A percentile compares a stretch with the other conserved stretches of the same genome.
These are phyloP conservation scores for Germaria angustata DNA, from an alignment of 2,888 invertebrate genomes.

Conservation along the genomic window DNA sequence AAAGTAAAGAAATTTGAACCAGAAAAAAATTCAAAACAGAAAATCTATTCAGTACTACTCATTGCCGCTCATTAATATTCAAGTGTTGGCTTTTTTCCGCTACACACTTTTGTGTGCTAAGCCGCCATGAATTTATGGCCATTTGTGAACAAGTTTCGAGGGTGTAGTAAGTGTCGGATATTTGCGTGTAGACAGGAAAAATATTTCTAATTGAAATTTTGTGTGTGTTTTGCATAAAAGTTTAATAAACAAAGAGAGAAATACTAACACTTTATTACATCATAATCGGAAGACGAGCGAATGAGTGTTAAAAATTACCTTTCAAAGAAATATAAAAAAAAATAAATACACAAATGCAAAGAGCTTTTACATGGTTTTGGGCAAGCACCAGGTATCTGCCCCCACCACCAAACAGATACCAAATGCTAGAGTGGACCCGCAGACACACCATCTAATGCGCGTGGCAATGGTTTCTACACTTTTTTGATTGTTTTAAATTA, in stretches of 20 bases:
- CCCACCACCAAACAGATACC: background rate
- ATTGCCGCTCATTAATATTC: slow-evolving; percentile 33
- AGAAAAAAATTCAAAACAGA: background rate
- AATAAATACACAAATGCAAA: background rate
- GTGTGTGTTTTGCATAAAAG: slow-evolving; percentile 35
- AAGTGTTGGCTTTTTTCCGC: slow-evolving; percentile 10
- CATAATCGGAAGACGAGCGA: slow-evolving; percentile 33
- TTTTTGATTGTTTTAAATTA: background rate
- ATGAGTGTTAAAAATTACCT: background rate
- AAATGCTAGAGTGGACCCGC: background rate
- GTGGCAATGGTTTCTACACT: background rate
- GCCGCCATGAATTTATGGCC: slow-evolving; percentile 20
- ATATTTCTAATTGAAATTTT: slow-evolving; percentile 19
- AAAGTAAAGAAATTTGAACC: background rate
- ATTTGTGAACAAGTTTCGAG: background rate
- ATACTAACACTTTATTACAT: slow-evolving; percentile 41
- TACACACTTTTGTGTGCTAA: slow-evolving; percentile 7
- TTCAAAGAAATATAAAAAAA: background rate
- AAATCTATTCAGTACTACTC: background rate
- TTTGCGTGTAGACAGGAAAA: background rate
- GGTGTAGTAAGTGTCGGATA: background rate
- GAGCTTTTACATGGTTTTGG: too few species aligned
- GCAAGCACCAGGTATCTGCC: background rate
- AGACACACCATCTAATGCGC: background rate
- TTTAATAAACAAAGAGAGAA: slow-evolving; percentile 9